Base-by-base conservation (phyloP, 2,888 invertebrate genomes). In the Eilema caniola region DNA sequence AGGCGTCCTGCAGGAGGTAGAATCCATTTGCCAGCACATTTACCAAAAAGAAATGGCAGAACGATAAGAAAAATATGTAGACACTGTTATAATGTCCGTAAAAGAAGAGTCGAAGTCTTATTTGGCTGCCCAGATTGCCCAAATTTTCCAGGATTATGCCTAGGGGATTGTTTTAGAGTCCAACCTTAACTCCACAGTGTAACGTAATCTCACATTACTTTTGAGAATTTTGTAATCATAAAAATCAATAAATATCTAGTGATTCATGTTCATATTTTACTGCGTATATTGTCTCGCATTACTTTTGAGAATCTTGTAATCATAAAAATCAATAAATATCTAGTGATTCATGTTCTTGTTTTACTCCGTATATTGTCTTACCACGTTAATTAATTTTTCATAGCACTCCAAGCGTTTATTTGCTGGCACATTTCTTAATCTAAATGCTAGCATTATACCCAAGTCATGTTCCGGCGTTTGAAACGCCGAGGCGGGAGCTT, bases 121-220 rank as follows among this genome's bases (percentile, higher is more conserved):
- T 75, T 68, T 73, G 77, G 73, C 31, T 77, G 77, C 61, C 73
- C 71, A 14, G 74, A 77, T 61, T 75, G 75, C 53, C 60, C 70
- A 56, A 67, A 66, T 33, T 75, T 75, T 64, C 77, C 77, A 41
- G 77, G 77, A n/a, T 64, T 75, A 66, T 77, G 77, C 63, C 62
- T 33, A 33, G 31, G 31, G 31, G 31, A 33, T 33, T 33, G 31
- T 33, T 33, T 33, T 33, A 33, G 31, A 33, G 31, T 33, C 31
- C 31, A 33, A 33, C 31, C 31, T 33, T 33, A 33, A 33, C 31
- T 33, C 8, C 31, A 33, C 31, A 33, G 31, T 8, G 31, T 33
- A 33, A 33, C 31, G 31, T 33, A 33, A 33, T 33, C 31, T 33
- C 24, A 10, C 23, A 24, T 24, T 60, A 25, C 28, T 60, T 60